Base-by-base conservation (phyloP, 2,113 vertebrate species). In the Triplophysa rosa region DNA sequence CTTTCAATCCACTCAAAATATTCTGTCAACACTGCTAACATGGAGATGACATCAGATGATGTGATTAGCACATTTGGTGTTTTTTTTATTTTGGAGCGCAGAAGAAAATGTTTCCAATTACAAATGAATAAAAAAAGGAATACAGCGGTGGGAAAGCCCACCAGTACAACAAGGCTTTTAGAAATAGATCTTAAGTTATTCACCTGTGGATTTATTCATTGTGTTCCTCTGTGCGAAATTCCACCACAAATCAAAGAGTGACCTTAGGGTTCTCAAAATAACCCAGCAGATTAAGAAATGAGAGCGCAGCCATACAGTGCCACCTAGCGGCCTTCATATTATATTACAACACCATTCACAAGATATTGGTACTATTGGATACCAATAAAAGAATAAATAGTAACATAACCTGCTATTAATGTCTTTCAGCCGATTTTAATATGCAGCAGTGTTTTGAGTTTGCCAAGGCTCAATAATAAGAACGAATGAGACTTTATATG, bases 121-220 rank as follows among this genome's bases (percentile, higher is more conserved):
- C 21, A 54, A 23, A 56, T 13, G 8, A 1, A 70, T 68, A 63
- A 65, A 45, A 56, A 79, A 59, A 74, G 23, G 4, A 64, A 56
- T 29, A 47, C n/a, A 26, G 40, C 54, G 5, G 1, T 4, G 21
- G 77, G 40, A 37, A 37, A 16, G 52, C 4, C 0, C 19, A 42
- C 12, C 17, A 14, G 4, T 14, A 72, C 42, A 67, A 78, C 40
- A 70, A 10, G 70, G 17, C 2, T 52, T 73, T 63, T 21, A 14
- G 3, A 63, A 78, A 73, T 54, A 49, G 3, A 16, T 52, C 9
- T 47, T 79, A n/a, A 76, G 82, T 69, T 68, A 82, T 86, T 79
- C 63, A 84, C 37, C 3, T 1, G 13, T 47, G 67, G 63, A 74
- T 67, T 37, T 83, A 65, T 52, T 77, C 62, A 56, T 49, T 37